These are phyloP conservation scores for Scaptomyza caliginosa DNA, from an alignment of 2,888 invertebrate genomes.

Conservation along the genomic window DNA sequence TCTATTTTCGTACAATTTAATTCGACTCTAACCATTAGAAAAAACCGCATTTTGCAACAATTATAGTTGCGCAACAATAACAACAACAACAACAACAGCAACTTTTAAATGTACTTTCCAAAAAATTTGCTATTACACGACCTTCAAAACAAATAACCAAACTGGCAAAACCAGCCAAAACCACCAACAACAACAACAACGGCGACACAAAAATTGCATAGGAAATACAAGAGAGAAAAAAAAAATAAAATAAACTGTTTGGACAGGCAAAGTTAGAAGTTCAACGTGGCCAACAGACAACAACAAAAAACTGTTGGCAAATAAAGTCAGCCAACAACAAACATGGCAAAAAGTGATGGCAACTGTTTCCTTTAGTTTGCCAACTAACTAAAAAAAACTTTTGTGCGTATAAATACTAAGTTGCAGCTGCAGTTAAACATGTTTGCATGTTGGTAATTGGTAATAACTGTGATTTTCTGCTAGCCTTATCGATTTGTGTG, in stretches of 20 bases:
- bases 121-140: constrained; percentile 56
- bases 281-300: constrained; percentile 24
- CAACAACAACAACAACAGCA: constrained; percentile 29
- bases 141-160: constrained; percentile 60
- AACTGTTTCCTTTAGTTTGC: constrained; percentile 5
- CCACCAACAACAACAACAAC: constrained; percentile 21
- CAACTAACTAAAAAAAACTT: constrained; percentile 21
- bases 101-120: constrained; percentile 74
- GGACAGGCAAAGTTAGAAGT: constrained; percentile 60
- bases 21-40: constrained; percentile 18
- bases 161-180: constrained; percentile 56
- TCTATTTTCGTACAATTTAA: constrained; percentile 35
- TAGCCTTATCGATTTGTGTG: constrained; percentile 48
- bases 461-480: constrained; percentile 29
- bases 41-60: constrained; percentile 68
- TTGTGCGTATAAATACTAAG: constrained; percentile 36
- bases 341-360: constrained; percentile 20
- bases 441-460: constrained; percentile 59
- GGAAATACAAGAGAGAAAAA: constrained; percentile 45
- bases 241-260: constrained; percentile 19
- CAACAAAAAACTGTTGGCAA: constrained; percentile 34
- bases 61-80: constrained; percentile 56
- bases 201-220: constrained; percentile 55
- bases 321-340: constrained; percentile 58
- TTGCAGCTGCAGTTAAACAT: constrained; percentile 26